Conservation (phyloP, 1,140 invertebrate genomes). For the Drosophila sproati region DNA sequence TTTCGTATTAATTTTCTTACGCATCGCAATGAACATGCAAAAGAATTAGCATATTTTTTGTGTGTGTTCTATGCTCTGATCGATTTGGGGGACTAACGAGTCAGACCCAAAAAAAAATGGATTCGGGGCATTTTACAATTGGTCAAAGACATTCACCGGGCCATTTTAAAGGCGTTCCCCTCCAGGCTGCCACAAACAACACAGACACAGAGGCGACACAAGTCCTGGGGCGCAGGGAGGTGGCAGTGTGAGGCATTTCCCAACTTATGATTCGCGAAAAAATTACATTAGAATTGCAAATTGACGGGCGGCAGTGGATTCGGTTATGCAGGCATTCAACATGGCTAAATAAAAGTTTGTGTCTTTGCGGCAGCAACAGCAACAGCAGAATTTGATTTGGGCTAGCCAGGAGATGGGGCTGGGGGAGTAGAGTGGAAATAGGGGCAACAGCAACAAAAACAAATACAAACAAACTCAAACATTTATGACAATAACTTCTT, state of each 20-base stretch:
- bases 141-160: constrained; percentile 53
- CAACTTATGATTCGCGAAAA: constrained; percentile 83
- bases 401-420: neutral
- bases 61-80: constrained; percentile 63
- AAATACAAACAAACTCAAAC: constrained; percentile 75
- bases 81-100: constrained; percentile 70
- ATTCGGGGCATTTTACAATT: constrained; percentile 59
- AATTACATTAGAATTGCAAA: constrained; percentile 83
- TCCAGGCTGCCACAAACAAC: constrained; percentile 5
- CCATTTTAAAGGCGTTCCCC: constrained; percentile 57
- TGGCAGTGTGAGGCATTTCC: constrained; percentile 28
- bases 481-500: constrained; percentile 83
- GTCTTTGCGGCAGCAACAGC: constrained; percentile 46
- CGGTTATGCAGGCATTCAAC: constrained; percentile 53
- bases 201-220: constrained; percentile 29
- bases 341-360: constrained; percentile 79
- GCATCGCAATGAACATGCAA: constrained; percentile 72
- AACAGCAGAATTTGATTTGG: constrained; percentile 50
- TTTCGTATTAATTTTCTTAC: constrained; percentile 72
- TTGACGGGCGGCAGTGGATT: constrained; percentile 50
- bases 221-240: constrained; percentile 7
- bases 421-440: neutral
- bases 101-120: constrained; percentile 14
- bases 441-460: constrained; percentile 7
- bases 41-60: constrained; percentile 78